Evolutionary conservation across 2,888 invertebrate species (phyloP), one percentile per base, ranked within the genome.

Genomic region (Tiliacea citrago): DNA sequence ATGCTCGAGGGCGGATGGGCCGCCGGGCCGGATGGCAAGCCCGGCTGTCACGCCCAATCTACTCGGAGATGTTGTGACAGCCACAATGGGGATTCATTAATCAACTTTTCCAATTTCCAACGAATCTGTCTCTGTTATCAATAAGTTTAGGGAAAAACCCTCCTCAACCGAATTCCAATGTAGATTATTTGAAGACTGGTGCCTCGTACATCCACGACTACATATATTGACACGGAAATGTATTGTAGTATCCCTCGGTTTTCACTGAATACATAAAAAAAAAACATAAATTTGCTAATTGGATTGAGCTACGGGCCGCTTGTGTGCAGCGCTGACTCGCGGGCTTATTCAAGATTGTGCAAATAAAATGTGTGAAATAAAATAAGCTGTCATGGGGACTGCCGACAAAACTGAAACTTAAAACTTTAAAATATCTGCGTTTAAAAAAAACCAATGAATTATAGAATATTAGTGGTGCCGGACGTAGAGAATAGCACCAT

Each of bases 101-200:
- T 94, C 93, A 95, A 95, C 94, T 95, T 96, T 96, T 94, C 91
- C 93, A 94, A 95, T 95, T 95, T 93, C 88, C 90, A 90, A 90
- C 90, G 86, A 90, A 90, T 89, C 88, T 88, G 89, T 83, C 83
- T 87, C 86, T 85, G 85, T 89, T 90, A 90, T 91, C 86, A 83
- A 83, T 85, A 90, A 92, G 86, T 91, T 92, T 87, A 75, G 82
- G 80, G 65, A 69, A 79, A 80, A 80, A 80, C 73, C 66, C 68
- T 69, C 67, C 69, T 73, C 73, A 75, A 86, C 49, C 62, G 65
- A 74, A 63, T 72, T 79, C 67, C 51, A 61, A 80, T 80, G 72
- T 78, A 75, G 68, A 78, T 79, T 77, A 24, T 75, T 60, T 61
- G 69, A 55, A 68, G 39, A 49, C 55, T 72, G 72, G 42, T 68